Evolutionary conservation across 1,140 invertebrate species (phyloP), one percentile per base, ranked within the genome.

Genomic region (Cataglyphis hispanica): DNA sequence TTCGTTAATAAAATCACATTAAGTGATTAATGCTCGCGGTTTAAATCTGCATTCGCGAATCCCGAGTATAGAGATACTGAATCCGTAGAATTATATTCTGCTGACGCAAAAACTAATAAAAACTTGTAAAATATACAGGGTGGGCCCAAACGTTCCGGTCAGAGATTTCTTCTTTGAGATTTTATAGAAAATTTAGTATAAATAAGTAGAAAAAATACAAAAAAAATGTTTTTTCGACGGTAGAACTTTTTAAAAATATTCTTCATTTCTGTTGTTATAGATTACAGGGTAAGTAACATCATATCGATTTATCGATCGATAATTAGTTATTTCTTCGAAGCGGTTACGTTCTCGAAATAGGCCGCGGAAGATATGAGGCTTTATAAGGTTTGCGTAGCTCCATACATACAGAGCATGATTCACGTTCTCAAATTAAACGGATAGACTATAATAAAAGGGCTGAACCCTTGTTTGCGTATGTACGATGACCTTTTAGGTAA

Each of bases 401-500:
- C 19, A 25, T 6, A 5, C 19, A 25, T 6, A 5, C 13, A 8
- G 2, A 2, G 56, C 8, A 31, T 67, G 76, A 85, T 81, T 85
- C 75, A 69, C 76, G n/a, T 80, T 25, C 16, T 80, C 46, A 34
- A 80, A 80, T 80, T 80, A 75, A 37, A 56, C 56, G 69, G 31
- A 31, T 31, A n/a, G 31, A 25, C 16, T 25, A 25, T 19, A 61
- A 83, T 50, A 69, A 70, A 74, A 60, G 8, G 22, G 50, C 67
- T 31, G 66, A 46, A 50, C 43, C 37, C 25, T 87, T 88, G 90
- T 91, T 91, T 87, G 83, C 85, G 66, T 37, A 78, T 66, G 58
- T 86, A 88, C 91, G 91, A 70, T 88, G 87, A 85, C 91, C 87
- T 93, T 93, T 91, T 81, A 67, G 67, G 93, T 93, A 94, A 94